Evolutionary conservation across 2,113 vertebrate genomes (phyloP), one percentile per base, ranked within the genome.

Genomic region (Oncorhynchus gorbuscha): DNA sequence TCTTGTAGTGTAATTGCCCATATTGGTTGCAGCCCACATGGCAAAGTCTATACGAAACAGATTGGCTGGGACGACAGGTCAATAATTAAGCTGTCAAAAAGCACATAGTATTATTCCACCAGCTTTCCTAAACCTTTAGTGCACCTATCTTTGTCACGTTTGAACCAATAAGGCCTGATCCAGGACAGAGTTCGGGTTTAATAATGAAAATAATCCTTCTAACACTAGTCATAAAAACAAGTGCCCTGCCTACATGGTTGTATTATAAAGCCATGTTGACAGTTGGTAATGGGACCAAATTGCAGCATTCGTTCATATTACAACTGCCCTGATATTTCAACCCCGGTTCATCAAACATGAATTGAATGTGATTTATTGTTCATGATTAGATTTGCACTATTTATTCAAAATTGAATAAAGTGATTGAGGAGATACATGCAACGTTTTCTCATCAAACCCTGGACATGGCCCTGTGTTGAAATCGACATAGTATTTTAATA

Each of bases 301-400:
- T 76, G 76, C 62, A 81, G 55, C 58, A 51, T 78, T 87, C 14
- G 77, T 85, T 83, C 71, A 73, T 76, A 83, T 80, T 76, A 84
- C 76, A 78, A 71, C 65, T 76, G 66, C 71, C 79, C 39, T 76
- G 48, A 5, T 82, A 78, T 85, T 84, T 85, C 67, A 66, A 82
- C 20, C 11, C 76, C 35, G 6, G 71, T 69, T 55, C 64, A 69
- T 66, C 55, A 76, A 81, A 82, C 62, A 78, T 80, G 70, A 65
- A 88, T 86, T 79, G 67, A 22, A 30, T 79, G 49, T 76, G 73
- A 85, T 86, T 79, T 20, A 86, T 84, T 86, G 67, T 66, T 24
- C 64, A 39, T 12, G 32, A 84, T 66, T 76, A 6, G 5, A 83
- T 75, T 3, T 4, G 35, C 73, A 79, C 71, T 68, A 68, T 16